Evolutionary conservation across 2,797 vertebrate genomes (phyloP).

Genomic region (Falco rusticolus): DNA sequence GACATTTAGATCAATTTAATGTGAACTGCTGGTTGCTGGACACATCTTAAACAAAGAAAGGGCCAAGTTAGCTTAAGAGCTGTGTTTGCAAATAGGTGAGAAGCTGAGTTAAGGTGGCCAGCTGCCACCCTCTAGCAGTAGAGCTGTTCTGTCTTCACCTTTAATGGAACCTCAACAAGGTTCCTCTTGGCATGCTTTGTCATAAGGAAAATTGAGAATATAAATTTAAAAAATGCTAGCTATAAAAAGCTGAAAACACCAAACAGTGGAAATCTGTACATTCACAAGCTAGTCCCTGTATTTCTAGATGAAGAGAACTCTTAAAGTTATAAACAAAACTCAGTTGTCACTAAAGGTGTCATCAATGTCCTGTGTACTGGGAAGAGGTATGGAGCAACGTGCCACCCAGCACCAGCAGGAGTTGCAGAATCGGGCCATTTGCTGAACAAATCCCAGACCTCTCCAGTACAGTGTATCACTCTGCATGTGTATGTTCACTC

Average conservation of each 20-base stretch:
- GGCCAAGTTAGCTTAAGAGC: not conserved
- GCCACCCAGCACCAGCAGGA: not conserved
- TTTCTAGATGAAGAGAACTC: not conserved
- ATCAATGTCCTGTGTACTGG: not conserved
- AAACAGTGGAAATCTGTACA: not conserved
- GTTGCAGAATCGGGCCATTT: not conserved
- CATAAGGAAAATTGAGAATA: not conserved
- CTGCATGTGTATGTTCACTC: accelerated
- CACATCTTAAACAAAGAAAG: not conserved
- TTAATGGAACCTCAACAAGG: not conserved
- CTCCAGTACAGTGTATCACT: accelerated
- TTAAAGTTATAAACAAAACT: not conserved
- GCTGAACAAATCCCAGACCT: not conserved
- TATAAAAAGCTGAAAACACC: not conserved
- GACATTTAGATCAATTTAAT: not conserved
- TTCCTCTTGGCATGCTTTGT: not conserved
- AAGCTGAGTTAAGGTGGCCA: not conserved
- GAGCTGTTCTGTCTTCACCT: not conserved
- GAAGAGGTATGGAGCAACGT: not conserved
- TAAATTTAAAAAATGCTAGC: not conserved
- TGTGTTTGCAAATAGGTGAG: not conserved
- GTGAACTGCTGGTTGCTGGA: not conserved
- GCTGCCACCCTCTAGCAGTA: not conserved
- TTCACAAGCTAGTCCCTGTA: not conserved
- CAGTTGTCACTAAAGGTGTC: not conserved